phyloP scores from a whole-genome alignment of 2,888 invertebrate genomes.

The Drosophila yooni region DNA sequence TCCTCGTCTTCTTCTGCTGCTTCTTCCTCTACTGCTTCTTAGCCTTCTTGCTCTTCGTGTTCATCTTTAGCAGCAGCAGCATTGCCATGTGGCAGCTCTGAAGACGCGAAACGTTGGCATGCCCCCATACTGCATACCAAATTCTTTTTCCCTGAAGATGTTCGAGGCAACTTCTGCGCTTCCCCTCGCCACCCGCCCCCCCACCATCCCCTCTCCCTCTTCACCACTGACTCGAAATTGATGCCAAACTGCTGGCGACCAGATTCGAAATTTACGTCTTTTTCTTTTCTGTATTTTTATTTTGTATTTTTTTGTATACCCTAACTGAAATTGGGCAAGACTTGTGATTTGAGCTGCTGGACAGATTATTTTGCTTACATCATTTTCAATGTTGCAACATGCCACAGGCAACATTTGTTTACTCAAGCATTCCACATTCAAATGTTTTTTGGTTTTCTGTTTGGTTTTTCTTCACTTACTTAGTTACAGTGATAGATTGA shows the following conservation, averaged over 20 bases:
- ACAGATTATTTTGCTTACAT: not conserved
- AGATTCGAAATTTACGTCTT: conserved; percentile 81
- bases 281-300: conserved; percentile 30
- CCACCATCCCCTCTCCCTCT: not conserved
- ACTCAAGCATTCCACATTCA: not conserved
- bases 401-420: not conserved
- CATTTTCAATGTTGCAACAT: not conserved
- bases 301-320: conserved; percentile 27
- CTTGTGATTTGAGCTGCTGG: not conserved
- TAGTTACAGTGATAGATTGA: not conserved
- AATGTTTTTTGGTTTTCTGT: not conserved
- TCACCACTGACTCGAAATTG: conserved; percentile 63
- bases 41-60: not conserved
- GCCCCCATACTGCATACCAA: conserved; percentile 80
- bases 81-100: conserved; percentile 33
- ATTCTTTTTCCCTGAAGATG: conserved; percentile 75
- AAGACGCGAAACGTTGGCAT: conserved; percentile 66
- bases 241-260: conserved; percentile 71
- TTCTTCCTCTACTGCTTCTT: not conserved
- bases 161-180: conserved; percentile 65
- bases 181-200: not conserved
- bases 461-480: not conserved
- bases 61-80: not conserved
- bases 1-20: not conserved
- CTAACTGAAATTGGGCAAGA: conserved; percentile 14